phyloP scores from a whole-genome alignment of 2,113 vertebrate species.

The Mionectes macconnelli region DNA sequence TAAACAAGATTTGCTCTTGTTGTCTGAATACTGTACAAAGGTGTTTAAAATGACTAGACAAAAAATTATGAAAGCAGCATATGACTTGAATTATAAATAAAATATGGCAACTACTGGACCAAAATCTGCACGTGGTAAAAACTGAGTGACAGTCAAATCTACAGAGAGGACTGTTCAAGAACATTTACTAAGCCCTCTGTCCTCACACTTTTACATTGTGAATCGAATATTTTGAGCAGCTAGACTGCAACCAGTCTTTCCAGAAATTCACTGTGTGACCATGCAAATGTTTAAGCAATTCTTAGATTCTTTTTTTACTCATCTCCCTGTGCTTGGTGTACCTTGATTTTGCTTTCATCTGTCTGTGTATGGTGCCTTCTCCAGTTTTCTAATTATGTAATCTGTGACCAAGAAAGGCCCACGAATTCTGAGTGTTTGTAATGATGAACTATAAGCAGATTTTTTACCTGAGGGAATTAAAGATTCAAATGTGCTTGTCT shows the following conservation, averaged over 20 bases:
- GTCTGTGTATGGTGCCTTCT: not conserved
- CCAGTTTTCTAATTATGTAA: not conserved
- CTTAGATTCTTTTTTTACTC: not conserved
- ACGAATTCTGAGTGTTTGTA: not conserved
- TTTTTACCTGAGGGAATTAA: not conserved
- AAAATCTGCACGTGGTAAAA: not conserved
- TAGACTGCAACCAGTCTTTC: not conserved
- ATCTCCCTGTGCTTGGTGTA: not conserved
- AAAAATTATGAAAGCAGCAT: conserved; percentile 37
- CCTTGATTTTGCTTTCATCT: not conserved
- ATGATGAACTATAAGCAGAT: not conserved
- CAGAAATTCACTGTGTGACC: not conserved
- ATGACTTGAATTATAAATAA: conserved; percentile 28
- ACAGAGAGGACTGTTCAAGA: not conserved
- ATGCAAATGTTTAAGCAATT: not conserved
- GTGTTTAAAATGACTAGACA: conserved; percentile 45
- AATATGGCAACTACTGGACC: not conserved
- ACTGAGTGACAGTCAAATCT: not conserved
- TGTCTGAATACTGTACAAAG: not conserved
- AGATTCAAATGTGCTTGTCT: not conserved
- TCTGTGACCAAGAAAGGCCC: not conserved
- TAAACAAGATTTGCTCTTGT: not conserved
- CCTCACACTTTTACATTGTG: not conserved
- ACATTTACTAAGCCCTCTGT: not conserved
- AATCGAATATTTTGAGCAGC: not conserved